Evolutionary conservation across 2,888 invertebrate genomes (phyloP).

Genomic region (Antheraea assamensis): DNA sequence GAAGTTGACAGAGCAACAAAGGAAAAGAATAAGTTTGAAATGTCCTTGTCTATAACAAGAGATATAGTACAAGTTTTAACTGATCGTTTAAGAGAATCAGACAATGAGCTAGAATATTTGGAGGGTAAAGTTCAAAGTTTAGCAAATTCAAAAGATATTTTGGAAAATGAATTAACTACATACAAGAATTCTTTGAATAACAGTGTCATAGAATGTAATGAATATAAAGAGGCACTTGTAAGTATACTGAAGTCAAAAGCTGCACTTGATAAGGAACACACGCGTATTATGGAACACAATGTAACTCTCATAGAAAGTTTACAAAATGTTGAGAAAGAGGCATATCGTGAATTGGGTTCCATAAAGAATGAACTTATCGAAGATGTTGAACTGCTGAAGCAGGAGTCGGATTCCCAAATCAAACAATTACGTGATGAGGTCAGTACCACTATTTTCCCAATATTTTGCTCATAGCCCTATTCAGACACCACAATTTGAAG

Average conservation of each 20-base stretch:
- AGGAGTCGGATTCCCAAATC: slow-evolving; percentile 71
- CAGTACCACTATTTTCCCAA: slow-evolving; percentile 18
- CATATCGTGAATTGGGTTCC: slow-evolving; percentile 72
- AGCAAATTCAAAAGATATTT: slow-evolving; percentile 56
- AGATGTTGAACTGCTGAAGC: slow-evolving; percentile 72
- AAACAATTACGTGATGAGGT: slow-evolving; percentile 70
- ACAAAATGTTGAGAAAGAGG: slow-evolving; percentile 74
- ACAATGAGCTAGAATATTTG: slow-evolving; percentile 82
- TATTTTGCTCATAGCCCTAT: not conserved
- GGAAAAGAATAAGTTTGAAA: slow-evolving; percentile 81
- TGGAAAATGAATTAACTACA: slow-evolving; percentile 62
- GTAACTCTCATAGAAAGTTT: slow-evolving; percentile 73
- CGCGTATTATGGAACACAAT: slow-evolving; percentile 76
- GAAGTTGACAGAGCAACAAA: slow-evolving; percentile 70
- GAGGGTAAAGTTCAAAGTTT: slow-evolving; percentile 65
- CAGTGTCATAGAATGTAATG: slow-evolving; percentile 68
- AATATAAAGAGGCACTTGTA: slow-evolving; percentile 74
- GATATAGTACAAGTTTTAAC: slow-evolving; percentile 83
- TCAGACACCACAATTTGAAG: too few species aligned
- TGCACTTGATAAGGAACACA: slow-evolving; percentile 72
- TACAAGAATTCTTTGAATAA: slow-evolving; percentile 65
- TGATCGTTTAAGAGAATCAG: slow-evolving; percentile 81
- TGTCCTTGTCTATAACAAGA: slow-evolving; percentile 82
- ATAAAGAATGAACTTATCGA: slow-evolving; percentile 74
- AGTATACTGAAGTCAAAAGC: slow-evolving; percentile 76